A percentile compares a stretch with the other conserved stretches of the same genome.
These are phyloP conservation scores for Manis javanica DNA, from an alignment of 2,797 vertebrate genomes.

Conservation along the genomic window DNA sequence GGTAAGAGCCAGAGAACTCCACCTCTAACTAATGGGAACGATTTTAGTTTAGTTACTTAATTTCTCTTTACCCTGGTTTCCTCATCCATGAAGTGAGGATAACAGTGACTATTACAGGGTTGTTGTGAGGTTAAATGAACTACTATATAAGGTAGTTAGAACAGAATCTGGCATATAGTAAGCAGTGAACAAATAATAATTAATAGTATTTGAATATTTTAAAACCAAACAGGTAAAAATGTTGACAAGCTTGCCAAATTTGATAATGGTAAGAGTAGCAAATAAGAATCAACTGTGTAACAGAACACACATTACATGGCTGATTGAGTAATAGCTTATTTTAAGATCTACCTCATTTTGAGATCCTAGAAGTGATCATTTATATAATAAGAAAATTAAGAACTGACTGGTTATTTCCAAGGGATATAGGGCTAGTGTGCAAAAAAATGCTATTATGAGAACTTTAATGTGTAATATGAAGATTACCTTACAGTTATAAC, in stretches of 20 bases:
- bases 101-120: background rate
- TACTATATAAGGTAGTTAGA: background rate
- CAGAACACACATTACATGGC: background rate
- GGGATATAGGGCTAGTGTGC: background rate
- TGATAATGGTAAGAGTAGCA: background rate
- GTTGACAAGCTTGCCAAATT: background rate
- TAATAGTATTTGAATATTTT: background rate
- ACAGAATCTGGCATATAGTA: background rate
- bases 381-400: conserved; percentile 29
- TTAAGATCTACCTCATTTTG: conserved; percentile 10
- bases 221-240: conserved; percentile 12
- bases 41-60: background rate
- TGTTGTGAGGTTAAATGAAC: background rate
- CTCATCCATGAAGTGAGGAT: background rate
- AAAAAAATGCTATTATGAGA: background rate
- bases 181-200: background rate
- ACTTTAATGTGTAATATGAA: background rate
- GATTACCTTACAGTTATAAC: background rate
- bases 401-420: background rate
- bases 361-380: conserved; percentile 32
- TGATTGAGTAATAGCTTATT: background rate
- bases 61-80: background rate
- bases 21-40: background rate
- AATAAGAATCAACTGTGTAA: background rate
- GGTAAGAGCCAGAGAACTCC: background rate